These are phyloP conservation scores for Encarsia formosa DNA, from an alignment of 2,888 invertebrate genomes.

Conservation along the genomic window DNA sequence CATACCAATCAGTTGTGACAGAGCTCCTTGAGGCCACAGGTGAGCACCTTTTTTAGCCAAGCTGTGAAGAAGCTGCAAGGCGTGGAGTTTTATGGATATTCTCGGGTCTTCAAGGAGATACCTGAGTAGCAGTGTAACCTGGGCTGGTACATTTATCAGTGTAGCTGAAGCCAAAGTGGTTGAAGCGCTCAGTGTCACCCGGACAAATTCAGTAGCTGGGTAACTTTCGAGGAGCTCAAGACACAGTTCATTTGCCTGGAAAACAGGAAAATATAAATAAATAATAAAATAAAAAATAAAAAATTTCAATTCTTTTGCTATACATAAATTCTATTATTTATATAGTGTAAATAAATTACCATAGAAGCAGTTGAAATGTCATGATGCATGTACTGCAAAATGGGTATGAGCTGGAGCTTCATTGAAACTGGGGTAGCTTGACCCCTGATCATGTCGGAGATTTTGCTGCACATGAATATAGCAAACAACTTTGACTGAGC, in stretches of 20 bases:
- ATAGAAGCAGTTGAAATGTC: conserved; percentile 70
- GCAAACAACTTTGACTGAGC: conserved; percentile 94
- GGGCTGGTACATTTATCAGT: conserved; percentile 84
- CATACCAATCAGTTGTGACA: conserved; percentile 52
- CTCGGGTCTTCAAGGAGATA: conserved; percentile 69
- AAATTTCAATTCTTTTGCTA: conserved; percentile 1
- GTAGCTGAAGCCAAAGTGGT: conserved; percentile 86
- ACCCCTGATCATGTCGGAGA: conserved; percentile 92
- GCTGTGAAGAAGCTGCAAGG: conserved; percentile 63
- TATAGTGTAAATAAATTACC: conserved; percentile 49
- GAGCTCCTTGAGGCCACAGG: conserved; percentile 67
- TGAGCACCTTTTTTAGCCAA: conserved; percentile 73
- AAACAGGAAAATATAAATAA: too few relatives aligned
- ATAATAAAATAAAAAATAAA: conserved; percentile 7
- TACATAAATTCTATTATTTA: neutral
- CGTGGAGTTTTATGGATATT: conserved; percentile 65
- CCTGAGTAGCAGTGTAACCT: conserved; percentile 67
- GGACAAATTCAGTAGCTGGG: conserved; percentile 74
- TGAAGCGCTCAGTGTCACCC: conserved; percentile 79
- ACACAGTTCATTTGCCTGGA: conserved; percentile 69
- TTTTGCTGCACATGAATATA: conserved; percentile 90
- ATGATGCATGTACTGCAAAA: conserved; percentile 91
- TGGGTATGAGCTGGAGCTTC: conserved; percentile 84
- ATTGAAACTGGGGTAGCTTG: conserved; percentile 88
- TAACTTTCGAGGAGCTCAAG: conserved; percentile 71